A percentile compares a stretch with the other conserved stretches of the same genome.
These are phyloP conservation scores for Cichlasoma orientale DNA, from an alignment of 2,797 vertebrate species.

Conservation along the genomic window DNA sequence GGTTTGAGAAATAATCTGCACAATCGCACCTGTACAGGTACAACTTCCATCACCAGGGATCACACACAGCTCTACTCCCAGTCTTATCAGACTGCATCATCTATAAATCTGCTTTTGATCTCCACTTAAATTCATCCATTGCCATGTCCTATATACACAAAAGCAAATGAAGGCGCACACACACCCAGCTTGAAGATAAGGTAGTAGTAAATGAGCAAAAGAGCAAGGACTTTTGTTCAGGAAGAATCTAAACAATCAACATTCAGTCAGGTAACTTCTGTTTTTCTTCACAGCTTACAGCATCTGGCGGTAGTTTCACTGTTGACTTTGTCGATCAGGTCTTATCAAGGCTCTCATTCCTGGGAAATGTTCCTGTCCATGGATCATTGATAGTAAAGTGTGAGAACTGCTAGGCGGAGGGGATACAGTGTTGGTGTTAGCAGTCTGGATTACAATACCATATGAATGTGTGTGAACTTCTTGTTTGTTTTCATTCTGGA, in stretches of 20 bases:
- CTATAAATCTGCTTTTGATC: constrained; percentile 24
- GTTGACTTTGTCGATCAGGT: constrained; percentile 61
- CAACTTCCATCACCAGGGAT: constrained; percentile 38
- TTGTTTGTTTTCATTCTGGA: constrained; percentile 22
- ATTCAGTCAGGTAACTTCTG: not conserved
- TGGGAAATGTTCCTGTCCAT: constrained; percentile 48
- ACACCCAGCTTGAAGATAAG: not conserved
- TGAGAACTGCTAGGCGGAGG: constrained; percentile 64
- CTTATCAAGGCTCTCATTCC: constrained; percentile 66
- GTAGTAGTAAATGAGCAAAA: not conserved
- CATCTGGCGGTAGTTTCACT: constrained; percentile 50
- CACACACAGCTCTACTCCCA: constrained; percentile 16
- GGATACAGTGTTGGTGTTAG: constrained; percentile 22
- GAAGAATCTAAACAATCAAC: not conserved
- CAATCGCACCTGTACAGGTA: constrained; percentile 24
- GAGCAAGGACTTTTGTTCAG: constrained; percentile 5
- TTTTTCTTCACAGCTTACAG: constrained; percentile 26
- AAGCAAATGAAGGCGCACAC: rapidly evolving
- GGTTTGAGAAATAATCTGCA: not conserved
- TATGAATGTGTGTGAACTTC: constrained; percentile 20
- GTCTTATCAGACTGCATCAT: constrained; percentile 12
- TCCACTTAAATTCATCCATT: not conserved
- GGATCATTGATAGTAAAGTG: constrained; percentile 63
- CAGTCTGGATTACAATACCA: constrained; percentile 5
- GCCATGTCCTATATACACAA: not conserved